Evolutionary conservation across 2,888 invertebrate species (phyloP), one percentile per base, ranked within the genome.

Genomic region (Caenorhabditis sinica): DNA sequence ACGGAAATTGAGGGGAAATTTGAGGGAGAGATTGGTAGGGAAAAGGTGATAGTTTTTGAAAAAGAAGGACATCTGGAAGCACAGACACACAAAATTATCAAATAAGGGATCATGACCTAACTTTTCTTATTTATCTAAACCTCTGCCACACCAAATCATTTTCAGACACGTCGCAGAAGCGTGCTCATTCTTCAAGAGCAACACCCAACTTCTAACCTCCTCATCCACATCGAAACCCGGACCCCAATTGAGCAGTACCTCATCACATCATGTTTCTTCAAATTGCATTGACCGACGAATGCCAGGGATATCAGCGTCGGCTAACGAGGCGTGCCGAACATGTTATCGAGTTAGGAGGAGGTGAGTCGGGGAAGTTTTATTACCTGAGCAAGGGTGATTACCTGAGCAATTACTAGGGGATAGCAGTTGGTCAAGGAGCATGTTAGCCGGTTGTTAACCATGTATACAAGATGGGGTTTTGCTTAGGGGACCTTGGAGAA

Each of bases 111-210:
- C 40, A 2, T 4, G 40, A 13, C 40, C 40, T 40, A 40, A 4
- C 40, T 13, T 13, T 13, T 5, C 40, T 13, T 33, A 58, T 13
- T 5, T 11, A 72, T 40, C 40, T 4, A 65, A n/a, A 13, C 33
- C 33, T 40, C 51, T 73, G 45, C 45, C 45, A 45, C 45, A 45
- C 45, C 45, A 49, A 40, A 2, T 20, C 40, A 40, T 49, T 49
- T 91, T 61, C 85, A 91, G 91, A 86, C 89, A 97, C 83, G 93
- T 93, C 45, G 92, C 91, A 25, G 91, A 92, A 61, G 91, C 92
- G 5, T 93, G 92, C 77, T 90, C 90, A 23, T 93, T 93, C 87
- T 93, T 93, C 90, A 91, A 91, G 63, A 83, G 86, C 63, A 93
- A 93, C 86, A 82, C 90, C 5, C 88, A 90, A 43, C 81, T 93